Evolutionary conservation across 2,888 invertebrate species (phyloP).

Genomic region (Gerris lacustris): DNA sequence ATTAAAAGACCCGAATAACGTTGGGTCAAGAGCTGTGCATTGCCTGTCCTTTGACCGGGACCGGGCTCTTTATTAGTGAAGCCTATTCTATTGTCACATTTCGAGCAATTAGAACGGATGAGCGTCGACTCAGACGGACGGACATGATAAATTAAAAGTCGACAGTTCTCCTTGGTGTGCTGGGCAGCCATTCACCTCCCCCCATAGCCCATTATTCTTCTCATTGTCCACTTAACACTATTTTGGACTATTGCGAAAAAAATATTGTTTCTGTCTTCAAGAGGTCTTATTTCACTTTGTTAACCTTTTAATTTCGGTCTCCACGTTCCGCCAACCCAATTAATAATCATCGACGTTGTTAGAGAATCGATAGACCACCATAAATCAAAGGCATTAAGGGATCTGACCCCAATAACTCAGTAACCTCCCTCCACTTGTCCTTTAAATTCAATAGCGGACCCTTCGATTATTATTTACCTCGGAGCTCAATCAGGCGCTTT

Average conservation of each 20-base stretch:
- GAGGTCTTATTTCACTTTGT: not conserved
- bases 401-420: too few relatives aligned
- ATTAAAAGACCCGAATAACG: not conserved
- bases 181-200: not conserved
- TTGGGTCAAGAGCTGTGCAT: too few relatives aligned
- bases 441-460: too few relatives aligned
- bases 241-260: not conserved
- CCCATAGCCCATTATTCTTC: not conserved
- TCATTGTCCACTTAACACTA: not conserved
- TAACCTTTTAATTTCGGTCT: not conserved
- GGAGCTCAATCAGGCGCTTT: too few relatives aligned
- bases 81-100: too few relatives aligned
- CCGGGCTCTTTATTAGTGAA: too few relatives aligned
- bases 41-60: too few relatives aligned
- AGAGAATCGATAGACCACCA: too few relatives aligned
- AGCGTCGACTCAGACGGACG: not conserved
- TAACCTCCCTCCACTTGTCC: too few relatives aligned
- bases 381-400: too few relatives aligned
- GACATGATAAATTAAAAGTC: conserved; percentile 1
- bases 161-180: not conserved
- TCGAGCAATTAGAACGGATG: not conserved
- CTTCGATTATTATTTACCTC: too few relatives aligned
- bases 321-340: not conserved
- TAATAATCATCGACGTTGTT: too few relatives aligned
- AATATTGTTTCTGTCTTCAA: not conserved